phyloP scores from a whole-genome alignment of 2,888 invertebrate genomes.

The Kuschelorhynchus macadamiae region DNA sequence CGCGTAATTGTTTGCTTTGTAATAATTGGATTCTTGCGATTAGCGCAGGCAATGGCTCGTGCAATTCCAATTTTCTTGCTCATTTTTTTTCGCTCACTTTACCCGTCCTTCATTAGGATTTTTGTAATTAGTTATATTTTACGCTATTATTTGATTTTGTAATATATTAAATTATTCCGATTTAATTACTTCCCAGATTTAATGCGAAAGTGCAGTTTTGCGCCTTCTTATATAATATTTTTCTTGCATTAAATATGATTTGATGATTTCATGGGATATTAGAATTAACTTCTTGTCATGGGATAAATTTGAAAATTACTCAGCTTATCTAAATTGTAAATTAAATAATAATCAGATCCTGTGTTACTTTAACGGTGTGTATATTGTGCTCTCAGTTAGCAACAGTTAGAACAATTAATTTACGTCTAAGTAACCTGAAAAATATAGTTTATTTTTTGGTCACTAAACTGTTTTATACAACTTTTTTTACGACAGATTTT shows the following conservation, averaged over 20 bases:
- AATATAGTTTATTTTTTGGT: too few species aligned
- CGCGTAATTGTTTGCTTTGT: background rate
- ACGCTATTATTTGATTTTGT: background rate
- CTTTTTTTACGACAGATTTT: too few species aligned
- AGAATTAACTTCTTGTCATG: background rate
- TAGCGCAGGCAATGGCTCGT: slow-evolving; percentile 7
- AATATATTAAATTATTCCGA: background rate
- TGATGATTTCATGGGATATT: background rate
- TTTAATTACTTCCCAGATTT: background rate
- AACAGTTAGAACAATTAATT: too few species aligned
- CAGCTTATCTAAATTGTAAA: too few species aligned
- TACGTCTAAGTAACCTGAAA: too few species aligned
- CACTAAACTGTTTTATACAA: too few species aligned
- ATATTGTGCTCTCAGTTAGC: too few species aligned
- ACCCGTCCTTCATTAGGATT: slow-evolving; percentile 1
- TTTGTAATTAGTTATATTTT: slow-evolving; percentile 11
- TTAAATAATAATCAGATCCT: too few species aligned
- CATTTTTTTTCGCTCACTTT: background rate
- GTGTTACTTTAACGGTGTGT: too few species aligned
- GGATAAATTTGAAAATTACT: too few species aligned
- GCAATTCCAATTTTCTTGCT: slow-evolving; percentile 2
- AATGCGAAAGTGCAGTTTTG: background rate
- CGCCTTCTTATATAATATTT: background rate
- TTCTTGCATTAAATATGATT: background rate
- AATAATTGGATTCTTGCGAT: background rate